Conservation (phyloP, 2,113 vertebrate genomes). For the Macquaria ambigua region DNA sequence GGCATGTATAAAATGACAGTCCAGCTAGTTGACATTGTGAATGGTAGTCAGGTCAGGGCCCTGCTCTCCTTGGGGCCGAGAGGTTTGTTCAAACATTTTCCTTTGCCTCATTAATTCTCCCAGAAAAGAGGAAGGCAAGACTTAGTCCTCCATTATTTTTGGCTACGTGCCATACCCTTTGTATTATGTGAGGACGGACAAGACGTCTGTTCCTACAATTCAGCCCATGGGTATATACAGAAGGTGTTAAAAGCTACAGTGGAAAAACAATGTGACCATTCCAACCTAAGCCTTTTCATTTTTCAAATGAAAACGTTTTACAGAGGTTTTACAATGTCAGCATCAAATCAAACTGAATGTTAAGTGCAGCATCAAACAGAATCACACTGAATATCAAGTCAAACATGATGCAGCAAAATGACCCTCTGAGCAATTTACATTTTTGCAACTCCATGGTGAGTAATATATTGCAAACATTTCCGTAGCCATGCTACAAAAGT, state of each 20-base stretch:
- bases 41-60: conserved; percentile 69
- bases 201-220: conserved; percentile 33
- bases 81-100: conserved; percentile 79
- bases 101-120: conserved; percentile 79
- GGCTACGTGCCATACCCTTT: conserved; percentile 65
- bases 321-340: neutral
- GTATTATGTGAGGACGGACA: conserved; percentile 48
- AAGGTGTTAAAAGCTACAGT: neutral
- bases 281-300: neutral
- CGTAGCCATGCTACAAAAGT: conserved; percentile 1
- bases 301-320: conserved; percentile 8
- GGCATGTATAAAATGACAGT: conserved; percentile 84
- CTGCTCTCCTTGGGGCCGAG: conserved; percentile 64
- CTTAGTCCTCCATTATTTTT: conserved; percentile 63
- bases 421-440: conserved; percentile 16
- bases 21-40: conserved; percentile 78
- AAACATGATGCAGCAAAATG: neutral
- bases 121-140: conserved; percentile 48
- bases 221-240: conserved; percentile 16
- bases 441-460: neutral
- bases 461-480: conserved; percentile 13
- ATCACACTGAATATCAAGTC: neutral
- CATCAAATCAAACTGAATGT: conserved; percentile 1
- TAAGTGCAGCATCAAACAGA: neutral
- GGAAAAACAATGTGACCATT: neutral